Conservation (phyloP, 2,113 vertebrate species). For the Xiphophorus hellerii region DNA sequence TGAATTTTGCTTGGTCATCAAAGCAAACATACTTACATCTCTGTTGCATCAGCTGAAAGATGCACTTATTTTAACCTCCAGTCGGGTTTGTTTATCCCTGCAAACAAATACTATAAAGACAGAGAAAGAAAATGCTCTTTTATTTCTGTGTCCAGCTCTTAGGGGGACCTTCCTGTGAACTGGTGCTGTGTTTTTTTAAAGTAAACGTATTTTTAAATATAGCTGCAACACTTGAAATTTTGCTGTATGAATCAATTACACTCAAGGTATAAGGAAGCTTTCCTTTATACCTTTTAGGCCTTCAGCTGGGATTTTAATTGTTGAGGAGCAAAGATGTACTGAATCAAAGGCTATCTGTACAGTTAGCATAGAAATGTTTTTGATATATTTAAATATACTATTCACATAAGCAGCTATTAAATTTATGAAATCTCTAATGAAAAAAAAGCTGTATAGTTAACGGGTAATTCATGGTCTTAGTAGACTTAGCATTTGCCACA, state of each 20-base stretch:
- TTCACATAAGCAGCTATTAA: not conserved
- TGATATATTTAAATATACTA: not conserved
- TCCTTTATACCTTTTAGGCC: not conserved
- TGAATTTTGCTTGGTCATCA: constrained; percentile 22
- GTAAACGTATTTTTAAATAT: not conserved
- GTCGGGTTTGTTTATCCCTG: not conserved
- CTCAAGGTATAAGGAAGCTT: not conserved
- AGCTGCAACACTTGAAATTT: not conserved
- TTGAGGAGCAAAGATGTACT: constrained; percentile 20
- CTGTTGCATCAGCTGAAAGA: constrained; percentile 37
- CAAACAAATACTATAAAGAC: not conserved
- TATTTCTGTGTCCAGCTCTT: not conserved
- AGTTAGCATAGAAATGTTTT: constrained; percentile 3
- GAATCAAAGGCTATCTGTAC: constrained; percentile 8
- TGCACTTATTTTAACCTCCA: constrained; percentile 11
- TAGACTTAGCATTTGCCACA: not conserved
- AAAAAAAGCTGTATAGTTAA: not conserved
- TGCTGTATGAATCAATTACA: not conserved
- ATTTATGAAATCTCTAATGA: not conserved
- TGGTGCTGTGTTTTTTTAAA: not conserved
- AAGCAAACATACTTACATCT: constrained; percentile 3
- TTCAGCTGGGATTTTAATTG: constrained; percentile 13
- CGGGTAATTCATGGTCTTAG: not conserved
- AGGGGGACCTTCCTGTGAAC: not conserved
- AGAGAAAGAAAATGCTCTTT: not conserved